Evolutionary conservation across 2,113 vertebrate genomes (phyloP).

Genomic region (Potamarius usumacintae): DNA sequence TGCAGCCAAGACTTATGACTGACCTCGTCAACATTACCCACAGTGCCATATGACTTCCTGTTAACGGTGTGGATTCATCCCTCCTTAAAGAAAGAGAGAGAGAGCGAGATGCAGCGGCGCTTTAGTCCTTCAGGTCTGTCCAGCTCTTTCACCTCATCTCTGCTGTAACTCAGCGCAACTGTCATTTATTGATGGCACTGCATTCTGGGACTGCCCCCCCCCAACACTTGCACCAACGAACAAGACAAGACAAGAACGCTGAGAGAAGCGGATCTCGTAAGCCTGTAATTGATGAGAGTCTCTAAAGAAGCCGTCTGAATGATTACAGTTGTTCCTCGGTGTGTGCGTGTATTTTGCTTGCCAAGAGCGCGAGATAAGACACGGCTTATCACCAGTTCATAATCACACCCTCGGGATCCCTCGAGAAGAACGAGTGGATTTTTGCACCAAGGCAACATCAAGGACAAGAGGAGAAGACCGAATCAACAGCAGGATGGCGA

Average conservation of each 20-base stretch:
- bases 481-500: not conserved
- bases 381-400: slow-evolving; percentile 24
- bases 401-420: slow-evolving; percentile 3
- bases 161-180: too few relatives aligned
- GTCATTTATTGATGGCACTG: not conserved
- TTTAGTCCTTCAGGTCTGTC: not conserved
- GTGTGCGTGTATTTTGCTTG: slow-evolving; percentile 5
- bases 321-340: slow-evolving; percentile 9
- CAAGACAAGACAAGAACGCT: not conserved
- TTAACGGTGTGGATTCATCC: not conserved
- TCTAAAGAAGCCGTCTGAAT: not conserved
- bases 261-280: not conserved
- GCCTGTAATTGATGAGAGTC: not conserved
- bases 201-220: not conserved
- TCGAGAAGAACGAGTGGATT: not conserved
- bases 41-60: too few relatives aligned
- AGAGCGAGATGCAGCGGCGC: not conserved
- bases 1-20: not conserved
- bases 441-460: slow-evolving; percentile 9
- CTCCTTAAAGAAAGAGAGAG: too few relatives aligned
- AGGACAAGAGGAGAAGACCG: not conserved
- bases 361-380: slow-evolving; percentile 20
- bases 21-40: not conserved
- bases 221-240: not conserved
- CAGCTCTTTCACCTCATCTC: not conserved